These are phyloP conservation scores for Horisme vitalbata DNA, from an alignment of 2,888 invertebrate genomes.

Conservation along the genomic window DNA sequence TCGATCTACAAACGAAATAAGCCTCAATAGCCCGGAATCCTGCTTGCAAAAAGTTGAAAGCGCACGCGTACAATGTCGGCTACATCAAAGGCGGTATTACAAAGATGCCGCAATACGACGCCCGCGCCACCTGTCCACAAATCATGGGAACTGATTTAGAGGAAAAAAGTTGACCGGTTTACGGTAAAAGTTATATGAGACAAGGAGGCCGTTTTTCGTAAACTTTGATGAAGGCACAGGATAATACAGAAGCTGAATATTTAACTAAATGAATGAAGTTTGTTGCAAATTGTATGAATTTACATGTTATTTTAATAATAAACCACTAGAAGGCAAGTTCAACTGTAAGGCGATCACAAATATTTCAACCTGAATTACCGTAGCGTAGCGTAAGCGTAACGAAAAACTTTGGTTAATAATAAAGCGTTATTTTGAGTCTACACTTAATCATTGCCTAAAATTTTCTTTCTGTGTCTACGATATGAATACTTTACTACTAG, in stretches of 20 bases:
- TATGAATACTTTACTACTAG: too few relatives aligned
- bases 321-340: too few relatives aligned
- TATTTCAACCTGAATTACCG: too few relatives aligned
- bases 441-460: too few relatives aligned
- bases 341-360: too few relatives aligned
- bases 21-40: constrained; percentile 57
- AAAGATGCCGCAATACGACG: constrained; percentile 69
- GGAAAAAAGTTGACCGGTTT: constrained; percentile 46
- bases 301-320: constrained; percentile 9
- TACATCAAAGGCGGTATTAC: constrained; percentile 59
- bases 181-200: constrained; percentile 34
- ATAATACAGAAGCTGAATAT: constrained; percentile 17
- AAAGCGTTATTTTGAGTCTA: too few relatives aligned
- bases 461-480: too few relatives aligned
- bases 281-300: constrained; percentile 20
- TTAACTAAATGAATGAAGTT: constrained; percentile 2
- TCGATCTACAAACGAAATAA: constrained; percentile 42
- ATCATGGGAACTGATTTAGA: constrained; percentile 71
- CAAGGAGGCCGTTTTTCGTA: constrained; percentile 22
- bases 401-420: too few relatives aligned
- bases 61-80: constrained; percentile 76
- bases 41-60: constrained; percentile 65
- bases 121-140: constrained; percentile 77
- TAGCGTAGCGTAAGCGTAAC: too few relatives aligned
- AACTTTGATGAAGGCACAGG: constrained; percentile 25